Evolutionary conservation across 2,888 invertebrate species (phyloP), one percentile per base, ranked within the genome.

Genomic region (Noctua pronuba): DNA sequence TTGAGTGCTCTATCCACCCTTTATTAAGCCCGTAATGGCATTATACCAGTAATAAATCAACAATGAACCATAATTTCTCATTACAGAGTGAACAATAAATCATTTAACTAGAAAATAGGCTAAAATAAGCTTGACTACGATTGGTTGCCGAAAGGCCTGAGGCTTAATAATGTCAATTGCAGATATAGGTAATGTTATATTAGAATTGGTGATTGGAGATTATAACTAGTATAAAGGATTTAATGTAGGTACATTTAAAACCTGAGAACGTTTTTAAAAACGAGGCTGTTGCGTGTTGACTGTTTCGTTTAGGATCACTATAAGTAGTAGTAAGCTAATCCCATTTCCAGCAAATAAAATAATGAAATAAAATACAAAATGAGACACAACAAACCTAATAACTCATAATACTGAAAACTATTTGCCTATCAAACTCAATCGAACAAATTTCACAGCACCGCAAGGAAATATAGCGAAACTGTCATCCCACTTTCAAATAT

Each of bases 81-180:
- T 89, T 88, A 88, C 81, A 78, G 52, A n/a, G 41, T 69, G 46
- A 87, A 82, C 84, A 85, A 89, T 90, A 87, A 88, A 86, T 88
- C 87, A 87, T 87, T 88, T 86, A 83, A 82, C 76, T 91, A 84
- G 87, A 90, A 90, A 91, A 91, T 89, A 73, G 83, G 79, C 60
- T 81, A 84, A 88, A 88, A 83, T 86, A 83, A 73, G 82, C 77
- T 82, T 75, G 72, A 65, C 16, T 66, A 35, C 74, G 41, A 82
- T 84, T 85, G 69, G 83, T 35, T 71, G 44, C 75, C 74, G 70
- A 81, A 79, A 31, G 55, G 69, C 77, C 62, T 65, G 31, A 67
- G 73, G 72, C 68, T 55, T 49, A 67, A 41, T 62, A 67, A 74
- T 73, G 70, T 70, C 65, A 21, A 82, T 75, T 35, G 41, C 69